Percentiles rank a stretch among this genome's conserved stretches.
Evolutionary conservation across 1,140 invertebrate species (phyloP).

Genomic region (Eufriesea mexicana): DNA sequence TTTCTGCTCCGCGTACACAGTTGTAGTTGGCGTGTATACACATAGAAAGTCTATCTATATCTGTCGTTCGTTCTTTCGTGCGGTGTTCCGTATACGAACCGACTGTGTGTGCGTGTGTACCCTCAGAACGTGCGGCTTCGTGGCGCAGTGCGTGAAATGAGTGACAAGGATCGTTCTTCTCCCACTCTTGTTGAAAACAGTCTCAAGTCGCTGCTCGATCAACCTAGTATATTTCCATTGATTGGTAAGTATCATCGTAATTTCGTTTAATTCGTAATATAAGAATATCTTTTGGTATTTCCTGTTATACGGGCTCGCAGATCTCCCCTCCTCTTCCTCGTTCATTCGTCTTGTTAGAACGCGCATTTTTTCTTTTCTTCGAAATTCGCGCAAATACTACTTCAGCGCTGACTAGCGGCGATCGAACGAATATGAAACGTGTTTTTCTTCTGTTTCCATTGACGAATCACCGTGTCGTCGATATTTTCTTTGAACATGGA

Average conservation of each 20-base stretch:
- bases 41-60: slow-evolving; percentile 34
- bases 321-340: not conserved
- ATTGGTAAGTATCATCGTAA: slow-evolving; percentile 85
- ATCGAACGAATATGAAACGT: slow-evolving; percentile 19
- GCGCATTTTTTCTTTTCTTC: slow-evolving; percentile 32
- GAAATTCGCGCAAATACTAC: slow-evolving; percentile 67
- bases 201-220: slow-evolving; percentile 89
- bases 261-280: not conserved
- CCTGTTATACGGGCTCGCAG: slow-evolving; percentile 1
- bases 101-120: slow-evolving; percentile 61
- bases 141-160: slow-evolving; percentile 85
- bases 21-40: slow-evolving; percentile 17
- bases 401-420: slow-evolving; percentile 64
- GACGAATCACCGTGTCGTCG: not conserved
- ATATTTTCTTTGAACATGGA: not conserved
- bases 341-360: not conserved
- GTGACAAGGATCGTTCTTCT: slow-evolving; percentile 90
- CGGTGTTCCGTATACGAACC: slow-evolving; percentile 47
- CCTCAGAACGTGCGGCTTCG: slow-evolving; percentile 61
- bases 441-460: not conserved
- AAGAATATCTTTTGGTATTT: not conserved
- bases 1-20: slow-evolving; percentile 18
- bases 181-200: slow-evolving; percentile 90
- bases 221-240: slow-evolving; percentile 89
- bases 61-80: slow-evolving; percentile 29